Evolutionary conservation across 2,797 vertebrate species (phyloP).

Genomic region (Peromyscus melanophrys): DNA sequence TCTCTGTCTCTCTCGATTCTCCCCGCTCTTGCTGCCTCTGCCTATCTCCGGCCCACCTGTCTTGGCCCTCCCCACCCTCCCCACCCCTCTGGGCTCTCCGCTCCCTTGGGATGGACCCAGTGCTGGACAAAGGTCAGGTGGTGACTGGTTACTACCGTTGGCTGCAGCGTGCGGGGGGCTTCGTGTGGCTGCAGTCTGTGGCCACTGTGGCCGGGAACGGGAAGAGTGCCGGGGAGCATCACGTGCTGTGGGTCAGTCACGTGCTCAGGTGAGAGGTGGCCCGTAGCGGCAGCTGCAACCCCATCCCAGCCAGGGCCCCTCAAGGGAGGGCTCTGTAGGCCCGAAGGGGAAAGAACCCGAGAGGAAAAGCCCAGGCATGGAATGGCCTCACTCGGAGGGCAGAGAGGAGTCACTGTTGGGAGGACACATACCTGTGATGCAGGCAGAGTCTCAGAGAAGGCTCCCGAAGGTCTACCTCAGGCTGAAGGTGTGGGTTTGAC

Average conservation of each 20-base stretch:
- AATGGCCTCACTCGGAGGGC: background rate
- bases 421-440: too few species aligned
- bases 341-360: background rate
- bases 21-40: background rate
- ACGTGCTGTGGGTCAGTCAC: slow-evolving; percentile 97
- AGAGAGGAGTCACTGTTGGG: background rate
- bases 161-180: slow-evolving; percentile 95
- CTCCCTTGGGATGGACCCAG: slow-evolving; percentile 83
- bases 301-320: background rate
- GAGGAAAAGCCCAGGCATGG: background rate
- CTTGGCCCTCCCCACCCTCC: background rate
- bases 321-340: background rate
- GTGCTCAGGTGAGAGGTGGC: slow-evolving; percentile 92
- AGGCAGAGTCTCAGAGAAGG: background rate
- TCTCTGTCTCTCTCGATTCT: background rate
- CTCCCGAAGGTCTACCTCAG: background rate
- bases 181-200: slow-evolving; percentile 96
- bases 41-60: background rate
- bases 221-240: slow-evolving; percentile 95
- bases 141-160: slow-evolving; percentile 95
- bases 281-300: background rate
- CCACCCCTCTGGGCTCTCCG: background rate
- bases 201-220: slow-evolving; percentile 95
- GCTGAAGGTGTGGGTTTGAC: background rate
- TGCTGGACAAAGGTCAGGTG: slow-evolving; percentile 96